These are phyloP conservation scores for Oncorhynchus nerka DNA, from an alignment of 2,113 vertebrate species.

Conservation along the genomic window DNA sequence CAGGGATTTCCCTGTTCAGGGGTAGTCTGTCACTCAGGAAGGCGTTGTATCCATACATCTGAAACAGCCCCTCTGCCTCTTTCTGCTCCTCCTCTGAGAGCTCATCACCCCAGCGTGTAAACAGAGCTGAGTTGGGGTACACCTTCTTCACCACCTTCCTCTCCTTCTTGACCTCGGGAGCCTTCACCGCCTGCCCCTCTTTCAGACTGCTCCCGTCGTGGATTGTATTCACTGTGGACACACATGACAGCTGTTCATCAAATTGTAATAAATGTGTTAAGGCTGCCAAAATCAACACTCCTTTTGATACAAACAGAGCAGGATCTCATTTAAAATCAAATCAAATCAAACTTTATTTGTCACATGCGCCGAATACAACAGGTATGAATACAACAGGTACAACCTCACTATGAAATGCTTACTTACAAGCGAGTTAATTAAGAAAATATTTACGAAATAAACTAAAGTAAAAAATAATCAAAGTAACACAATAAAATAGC, in stretches of 20 bases:
- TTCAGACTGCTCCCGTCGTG: constrained; percentile 29
- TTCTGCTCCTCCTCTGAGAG: constrained; percentile 68
- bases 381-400: too few relatives aligned
- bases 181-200: background rate
- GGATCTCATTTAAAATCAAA: too few relatives aligned
- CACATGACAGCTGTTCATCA: background rate
- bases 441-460: too few relatives aligned
- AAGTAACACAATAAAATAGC: too few relatives aligned
- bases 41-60: constrained; percentile 69
- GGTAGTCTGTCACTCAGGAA: constrained; percentile 72
- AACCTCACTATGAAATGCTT: too few relatives aligned
- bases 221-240: constrained; percentile 36
- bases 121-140: constrained; percentile 63
- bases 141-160: constrained; percentile 55
- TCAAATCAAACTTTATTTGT: too few relatives aligned
- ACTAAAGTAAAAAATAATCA: too few relatives aligned
- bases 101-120: constrained; percentile 58
- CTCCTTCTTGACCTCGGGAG: constrained; percentile 26
- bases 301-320: too few relatives aligned
- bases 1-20: constrained; percentile 65
- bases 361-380: too few relatives aligned
- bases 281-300: too few relatives aligned
- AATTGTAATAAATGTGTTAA: too few relatives aligned
- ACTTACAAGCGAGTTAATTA: too few relatives aligned
- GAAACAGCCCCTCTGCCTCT: constrained; percentile 58